phyloP scores from a whole-genome alignment of 2,113 vertebrate genomes.

The Rafetus swinhoei region DNA sequence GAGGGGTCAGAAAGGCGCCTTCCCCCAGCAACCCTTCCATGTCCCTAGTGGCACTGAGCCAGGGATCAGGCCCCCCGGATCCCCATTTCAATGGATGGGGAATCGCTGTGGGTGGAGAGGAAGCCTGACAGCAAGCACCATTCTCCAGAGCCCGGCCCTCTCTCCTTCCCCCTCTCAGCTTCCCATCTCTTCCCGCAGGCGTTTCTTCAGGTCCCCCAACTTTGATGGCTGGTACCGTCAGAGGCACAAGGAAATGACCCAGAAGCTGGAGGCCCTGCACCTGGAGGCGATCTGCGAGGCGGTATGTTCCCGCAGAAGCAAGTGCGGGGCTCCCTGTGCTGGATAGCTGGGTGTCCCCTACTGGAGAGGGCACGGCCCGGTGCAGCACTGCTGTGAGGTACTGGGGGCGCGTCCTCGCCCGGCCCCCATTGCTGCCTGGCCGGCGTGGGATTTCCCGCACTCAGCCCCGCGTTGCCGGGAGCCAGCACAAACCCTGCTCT shows the following conservation, averaged over 20 bases:
- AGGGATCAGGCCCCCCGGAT: background rate
- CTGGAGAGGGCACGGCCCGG: rapidly evolving
- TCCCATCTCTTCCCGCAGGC: slow-evolving; percentile 68
- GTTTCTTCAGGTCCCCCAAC: slow-evolving; percentile 93
- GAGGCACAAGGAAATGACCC: slow-evolving; percentile 90
- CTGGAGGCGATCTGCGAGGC: slow-evolving; percentile 90
- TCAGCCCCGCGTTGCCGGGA: background rate
- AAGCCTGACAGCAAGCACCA: background rate
- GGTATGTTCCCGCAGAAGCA: slow-evolving; percentile 69
- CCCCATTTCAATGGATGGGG: background rate
- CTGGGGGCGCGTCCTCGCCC: rapidly evolving
- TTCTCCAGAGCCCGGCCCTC: background rate
- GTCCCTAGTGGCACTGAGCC: rapidly evolving
- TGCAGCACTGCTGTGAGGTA: rapidly evolving
- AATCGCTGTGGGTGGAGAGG: rapidly evolving
- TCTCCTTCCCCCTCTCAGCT: background rate
- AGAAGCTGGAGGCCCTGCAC: slow-evolving; percentile 92
- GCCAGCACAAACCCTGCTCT: background rate
- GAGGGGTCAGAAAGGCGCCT: rapidly evolving
- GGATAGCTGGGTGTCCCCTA: background rate
- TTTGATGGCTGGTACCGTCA: slow-evolving; percentile 97
- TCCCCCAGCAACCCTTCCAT: rapidly evolving
- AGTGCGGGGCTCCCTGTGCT: rapidly evolving
- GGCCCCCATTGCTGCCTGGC: rapidly evolving
- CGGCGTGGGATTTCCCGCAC: background rate